phyloP scores from a whole-genome alignment of 2,797 vertebrate genomes.

The Silurus aristotelis region DNA sequence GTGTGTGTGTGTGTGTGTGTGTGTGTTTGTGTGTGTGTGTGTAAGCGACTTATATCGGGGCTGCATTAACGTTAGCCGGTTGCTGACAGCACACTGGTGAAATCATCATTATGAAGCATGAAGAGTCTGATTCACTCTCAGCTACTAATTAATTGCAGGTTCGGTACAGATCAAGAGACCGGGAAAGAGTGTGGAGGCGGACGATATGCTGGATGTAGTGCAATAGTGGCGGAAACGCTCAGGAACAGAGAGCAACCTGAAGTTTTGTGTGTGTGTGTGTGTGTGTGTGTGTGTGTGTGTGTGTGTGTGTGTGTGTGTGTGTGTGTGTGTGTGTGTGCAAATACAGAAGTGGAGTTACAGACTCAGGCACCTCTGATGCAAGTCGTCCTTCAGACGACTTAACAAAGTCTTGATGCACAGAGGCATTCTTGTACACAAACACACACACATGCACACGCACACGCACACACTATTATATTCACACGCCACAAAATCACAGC shows the following conservation, averaged over 20 bases:
- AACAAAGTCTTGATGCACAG: constrained; percentile 37
- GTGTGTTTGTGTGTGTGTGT: not conserved
- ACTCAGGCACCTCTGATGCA: not conserved
- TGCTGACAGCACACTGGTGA: constrained; percentile 47
- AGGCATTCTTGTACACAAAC: constrained; percentile 13
- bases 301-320: not conserved
- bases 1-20: not conserved
- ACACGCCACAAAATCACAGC: constrained; percentile 53
- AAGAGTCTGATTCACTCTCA: constrained; percentile 46
- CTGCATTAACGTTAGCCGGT: constrained; percentile 18
- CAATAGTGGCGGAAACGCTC: constrained; percentile 1
- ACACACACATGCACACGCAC: constrained; percentile 6
- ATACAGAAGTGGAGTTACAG: not conserved
- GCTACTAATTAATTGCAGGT: constrained; percentile 52
- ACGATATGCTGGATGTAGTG: constrained; percentile 23
- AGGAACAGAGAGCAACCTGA: constrained; percentile 1
- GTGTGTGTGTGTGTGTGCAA: not conserved
- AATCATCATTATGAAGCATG: constrained; percentile 46
- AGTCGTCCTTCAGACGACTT: constrained; percentile 42
- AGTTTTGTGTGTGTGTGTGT: constrained; percentile 7
- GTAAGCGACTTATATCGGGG: not conserved
- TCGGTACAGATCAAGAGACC: constrained; percentile 34
- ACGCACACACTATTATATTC: constrained; percentile 19
- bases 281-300: constrained; percentile 12
- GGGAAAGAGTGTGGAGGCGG: constrained; percentile 36